A percentile compares a stretch with the other conserved stretches of the same genome.
phyloP scores from a whole-genome alignment of 30 jellyfish, hydroid and myxozoan genomes.

The Rhopilema esculentum region DNA sequence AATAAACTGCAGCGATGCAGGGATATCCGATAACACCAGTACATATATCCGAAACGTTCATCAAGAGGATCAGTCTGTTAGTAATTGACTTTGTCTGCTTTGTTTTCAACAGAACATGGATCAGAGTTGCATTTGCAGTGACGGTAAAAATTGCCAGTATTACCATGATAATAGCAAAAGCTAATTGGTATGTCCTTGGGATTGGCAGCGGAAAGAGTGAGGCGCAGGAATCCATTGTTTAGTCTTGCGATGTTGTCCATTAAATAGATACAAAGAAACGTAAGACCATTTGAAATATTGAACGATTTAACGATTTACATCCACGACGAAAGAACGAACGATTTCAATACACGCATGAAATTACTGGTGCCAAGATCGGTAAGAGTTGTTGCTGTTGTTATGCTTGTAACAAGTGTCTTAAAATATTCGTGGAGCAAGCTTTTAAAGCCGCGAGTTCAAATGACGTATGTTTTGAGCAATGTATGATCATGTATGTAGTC shows the following conservation, averaged over 20 bases:
- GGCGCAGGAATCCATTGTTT: conserved; percentile 31
- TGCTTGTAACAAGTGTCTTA: no score
- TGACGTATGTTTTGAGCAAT: no score
- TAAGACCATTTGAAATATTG: neutral
- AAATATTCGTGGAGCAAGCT: no score
- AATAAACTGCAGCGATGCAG: conserved; percentile 17
- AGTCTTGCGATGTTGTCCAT: neutral
- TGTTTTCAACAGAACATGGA: conserved; percentile 28
- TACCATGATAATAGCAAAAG: conserved; percentile 11
- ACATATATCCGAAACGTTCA: conserved; percentile 42
- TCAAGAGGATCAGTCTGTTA: conserved; percentile 32
- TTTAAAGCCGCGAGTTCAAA: no score
- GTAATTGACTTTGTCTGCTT: conserved; percentile 39
- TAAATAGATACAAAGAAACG: neutral
- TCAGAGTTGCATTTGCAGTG: conserved; percentile 10
- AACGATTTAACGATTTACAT: neutral
- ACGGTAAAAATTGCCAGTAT: conserved; percentile 15
- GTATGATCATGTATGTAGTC: no score
- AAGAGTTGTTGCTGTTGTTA: no score
- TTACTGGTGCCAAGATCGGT: no score
- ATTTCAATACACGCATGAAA: no score
- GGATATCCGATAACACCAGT: conserved; percentile 53
- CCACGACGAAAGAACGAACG: no score
- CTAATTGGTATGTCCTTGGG: conserved; percentile 11
- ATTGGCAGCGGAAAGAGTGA: conserved; percentile 36